Evolutionary conservation across 2,888 invertebrate species (phyloP), one percentile per base, ranked within the genome.

Genomic region (Lycaena phlaeas): DNA sequence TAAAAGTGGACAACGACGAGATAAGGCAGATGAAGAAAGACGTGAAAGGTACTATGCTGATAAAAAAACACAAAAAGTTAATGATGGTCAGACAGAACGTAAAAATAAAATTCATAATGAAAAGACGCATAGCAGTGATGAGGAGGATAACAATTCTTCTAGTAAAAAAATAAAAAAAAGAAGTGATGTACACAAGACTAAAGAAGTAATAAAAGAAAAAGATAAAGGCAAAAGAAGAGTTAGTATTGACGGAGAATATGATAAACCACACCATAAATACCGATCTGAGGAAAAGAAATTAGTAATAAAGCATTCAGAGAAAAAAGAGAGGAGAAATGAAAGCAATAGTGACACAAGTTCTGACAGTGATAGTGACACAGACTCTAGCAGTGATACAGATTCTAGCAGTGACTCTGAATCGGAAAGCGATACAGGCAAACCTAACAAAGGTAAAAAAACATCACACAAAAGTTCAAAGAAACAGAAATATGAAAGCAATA

Each of bases 341-440:
- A 37, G 14, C n/a, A 11, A 37, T 10, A 26, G 37, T 15, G 5
- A 26, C 6, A 17, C 27, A 27, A 38, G 11, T 38, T 27, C 27
- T 38, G 37, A 38, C 7, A 34, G 34, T n/a, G 9, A 22, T 2
- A 6, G 2, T 22, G 34, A 18, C 10, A 9, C 34, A 34, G 18
- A 42, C 22, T 34, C 34, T 5, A 12, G 12, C 5, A 22, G 22
- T 4, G 17, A 12, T 12, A 34, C 34, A 12, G 22, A 22, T 34
- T 34, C 34, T 9, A 10, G 10, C 7, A 18, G 18, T 4, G 31
- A 18, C 18, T 11, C 34, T 7, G 22, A 22, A 22, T 12, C 22
- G 6, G 34, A 34, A 34, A 34, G 44, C 27, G 29, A 43, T 3
- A 40, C 38, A 14, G 36, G 40, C 6, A 34, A 22, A 9, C 18